phyloP scores from a whole-genome alignment of 2,797 vertebrate species.

The Rhincodon typus region DNA sequence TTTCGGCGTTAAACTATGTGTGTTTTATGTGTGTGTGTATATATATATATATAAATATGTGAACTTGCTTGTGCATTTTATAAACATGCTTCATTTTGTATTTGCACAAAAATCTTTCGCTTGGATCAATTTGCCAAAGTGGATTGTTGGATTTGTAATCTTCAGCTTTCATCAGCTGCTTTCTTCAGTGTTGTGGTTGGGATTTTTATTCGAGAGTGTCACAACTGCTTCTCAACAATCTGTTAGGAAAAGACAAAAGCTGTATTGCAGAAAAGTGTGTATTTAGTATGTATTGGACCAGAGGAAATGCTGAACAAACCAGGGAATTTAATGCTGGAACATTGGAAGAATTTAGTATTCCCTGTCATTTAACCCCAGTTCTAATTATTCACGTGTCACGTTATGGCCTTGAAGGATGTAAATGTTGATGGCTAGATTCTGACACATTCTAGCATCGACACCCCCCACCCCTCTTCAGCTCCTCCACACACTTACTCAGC shows the following conservation, averaged over 20 bases:
- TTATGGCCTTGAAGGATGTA: conserved; percentile 79
- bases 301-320: conserved; percentile 45
- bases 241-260: not conserved
- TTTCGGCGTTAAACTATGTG: not conserved
- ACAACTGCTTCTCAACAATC: not conserved
- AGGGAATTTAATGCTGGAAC: conserved; percentile 27
- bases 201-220: not conserved
- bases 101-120: conserved; percentile 53
- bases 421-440: conserved; percentile 80
- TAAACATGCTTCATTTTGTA: conserved; percentile 48
- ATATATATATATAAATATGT: conserved; percentile 19
- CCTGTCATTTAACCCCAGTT: conserved; percentile 44
- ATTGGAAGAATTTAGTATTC: conserved; percentile 43
- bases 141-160: conserved; percentile 49
- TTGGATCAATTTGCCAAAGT: conserved; percentile 60
- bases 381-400: conserved; percentile 95
- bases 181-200: not conserved
- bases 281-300: not conserved
- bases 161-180: not conserved
- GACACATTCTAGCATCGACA: conserved; percentile 67
- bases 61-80: conserved; percentile 51
- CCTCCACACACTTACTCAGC: conserved; percentile 63
- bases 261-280: not conserved
- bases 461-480: conserved; percentile 57
- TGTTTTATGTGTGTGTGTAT: not conserved